phyloP scores from a whole-genome alignment of 2,113 vertebrate species.

The Pangasianodon hypophthalmus region DNA sequence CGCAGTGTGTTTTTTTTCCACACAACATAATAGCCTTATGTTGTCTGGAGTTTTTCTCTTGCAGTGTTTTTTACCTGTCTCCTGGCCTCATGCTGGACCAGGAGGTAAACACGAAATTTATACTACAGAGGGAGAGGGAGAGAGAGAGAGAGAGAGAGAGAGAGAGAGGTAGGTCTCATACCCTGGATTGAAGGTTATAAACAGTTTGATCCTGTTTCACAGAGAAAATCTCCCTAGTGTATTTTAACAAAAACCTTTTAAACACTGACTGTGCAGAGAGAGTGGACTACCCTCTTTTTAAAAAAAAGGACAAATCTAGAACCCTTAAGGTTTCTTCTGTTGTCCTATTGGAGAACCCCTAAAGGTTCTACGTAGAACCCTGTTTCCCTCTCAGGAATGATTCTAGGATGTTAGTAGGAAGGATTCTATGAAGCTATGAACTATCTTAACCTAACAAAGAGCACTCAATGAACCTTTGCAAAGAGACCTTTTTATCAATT shows the following conservation, averaged over 20 bases:
- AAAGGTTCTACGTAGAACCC: neutral
- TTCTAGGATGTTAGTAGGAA: no score
- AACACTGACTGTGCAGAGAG: neutral
- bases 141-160: neutral
- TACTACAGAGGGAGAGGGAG: neutral
- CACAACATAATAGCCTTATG: constrained; percentile 8
- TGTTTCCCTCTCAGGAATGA: neutral
- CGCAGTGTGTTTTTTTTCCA: neutral
- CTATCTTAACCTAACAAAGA: neutral
- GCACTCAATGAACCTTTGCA: no score
- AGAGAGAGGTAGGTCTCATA: neutral
- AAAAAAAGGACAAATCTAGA: neutral
- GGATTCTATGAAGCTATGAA: neutral
- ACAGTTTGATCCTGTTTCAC: neutral
- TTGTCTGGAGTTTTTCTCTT: neutral
- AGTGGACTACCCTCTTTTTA: neutral
- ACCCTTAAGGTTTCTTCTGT: no score
- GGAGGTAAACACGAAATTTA: neutral
- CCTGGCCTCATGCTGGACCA: neutral
- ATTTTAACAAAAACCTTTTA: neutral
- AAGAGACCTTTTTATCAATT: no score
- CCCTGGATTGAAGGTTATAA: neutral
- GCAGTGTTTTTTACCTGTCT: neutral
- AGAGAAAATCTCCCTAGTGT: neutral
- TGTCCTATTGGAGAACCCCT: neutral